phyloP scores from a whole-genome alignment of 2,113 vertebrate species.

The Sclerurus mexicanus region DNA sequence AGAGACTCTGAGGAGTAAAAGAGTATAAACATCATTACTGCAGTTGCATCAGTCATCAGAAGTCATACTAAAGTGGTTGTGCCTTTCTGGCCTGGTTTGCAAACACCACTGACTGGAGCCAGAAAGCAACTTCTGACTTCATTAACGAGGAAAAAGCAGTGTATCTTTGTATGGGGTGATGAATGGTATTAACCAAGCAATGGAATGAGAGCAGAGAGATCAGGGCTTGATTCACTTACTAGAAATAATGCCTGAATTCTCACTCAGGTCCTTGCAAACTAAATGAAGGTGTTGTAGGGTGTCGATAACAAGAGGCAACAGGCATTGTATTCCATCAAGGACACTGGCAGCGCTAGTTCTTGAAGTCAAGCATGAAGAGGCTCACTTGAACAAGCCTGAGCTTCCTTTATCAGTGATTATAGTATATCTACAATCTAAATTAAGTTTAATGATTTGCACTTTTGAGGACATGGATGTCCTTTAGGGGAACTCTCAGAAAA shows the following conservation, averaged over 20 bases:
- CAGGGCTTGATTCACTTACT: not conserved
- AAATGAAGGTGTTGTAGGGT: not conserved
- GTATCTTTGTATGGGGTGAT: rapidly evolving
- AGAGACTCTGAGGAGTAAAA: not conserved
- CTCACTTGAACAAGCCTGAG: not conserved
- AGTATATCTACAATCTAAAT: not conserved
- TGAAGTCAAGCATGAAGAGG: rapidly evolving
- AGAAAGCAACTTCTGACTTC: not conserved
- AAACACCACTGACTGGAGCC: not conserved
- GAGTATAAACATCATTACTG: not conserved
- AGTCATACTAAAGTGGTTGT: not conserved
- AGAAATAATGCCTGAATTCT: not conserved
- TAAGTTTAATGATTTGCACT: not conserved
- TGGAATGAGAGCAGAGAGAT: not conserved
- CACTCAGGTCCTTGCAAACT: not conserved
- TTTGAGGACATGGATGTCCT: not conserved
- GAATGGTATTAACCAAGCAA: not conserved
- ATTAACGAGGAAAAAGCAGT: not conserved
- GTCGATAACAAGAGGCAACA: not conserved
- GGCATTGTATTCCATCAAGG: not conserved
- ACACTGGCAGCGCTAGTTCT: not conserved
- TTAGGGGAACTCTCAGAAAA: not conserved
- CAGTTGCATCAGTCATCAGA: not conserved
- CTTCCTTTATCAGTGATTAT: not conserved
- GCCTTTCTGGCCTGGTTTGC: not conserved